A percentile compares a stretch with the other conserved stretches of the same genome.
Evolutionary conservation across 2,888 invertebrate genomes (phyloP).

Genomic region (Cryptocephalus moraei): DNA sequence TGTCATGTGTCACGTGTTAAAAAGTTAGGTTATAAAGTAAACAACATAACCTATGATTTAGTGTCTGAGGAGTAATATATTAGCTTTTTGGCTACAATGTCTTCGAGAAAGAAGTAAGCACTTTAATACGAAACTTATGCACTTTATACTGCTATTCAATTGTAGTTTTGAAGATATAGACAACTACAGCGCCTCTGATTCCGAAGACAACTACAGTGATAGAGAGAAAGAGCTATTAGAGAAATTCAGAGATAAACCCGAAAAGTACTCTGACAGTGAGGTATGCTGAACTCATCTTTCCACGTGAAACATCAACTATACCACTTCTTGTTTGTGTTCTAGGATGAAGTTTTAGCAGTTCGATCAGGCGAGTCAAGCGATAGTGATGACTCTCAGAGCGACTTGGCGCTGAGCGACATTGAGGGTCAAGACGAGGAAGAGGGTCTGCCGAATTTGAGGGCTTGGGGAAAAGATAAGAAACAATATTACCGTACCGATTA

Average conservation of each 20-base stretch:
- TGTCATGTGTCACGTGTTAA: too few relatives aligned
- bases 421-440: conserved; percentile 63
- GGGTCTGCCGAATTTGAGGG: conserved; percentile 67
- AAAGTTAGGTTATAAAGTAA: too few relatives aligned
- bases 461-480: conserved; percentile 78
- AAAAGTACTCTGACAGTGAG: conserved; percentile 41
- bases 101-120: too few relatives aligned
- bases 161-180: neutral
- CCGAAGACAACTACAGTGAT: conserved; percentile 62
- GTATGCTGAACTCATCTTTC: conserved; percentile 14
- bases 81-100: too few relatives aligned
- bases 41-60: too few relatives aligned
- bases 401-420: conserved; percentile 60
- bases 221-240: conserved; percentile 52
- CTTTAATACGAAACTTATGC: too few relatives aligned
- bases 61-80: too few relatives aligned
- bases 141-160: too few relatives aligned
- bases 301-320: neutral
- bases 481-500: conserved; percentile 81
- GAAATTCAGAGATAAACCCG: conserved; percentile 47
- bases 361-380: conserved; percentile 34
- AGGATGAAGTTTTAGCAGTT: conserved; percentile 55
- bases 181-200: conserved; percentile 43
- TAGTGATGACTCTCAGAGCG: conserved; percentile 41
- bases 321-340: conserved; percentile 8